phyloP scores from a whole-genome alignment of 2,113 vertebrate genomes.

The Tretioscincus oriximinensis region DNA sequence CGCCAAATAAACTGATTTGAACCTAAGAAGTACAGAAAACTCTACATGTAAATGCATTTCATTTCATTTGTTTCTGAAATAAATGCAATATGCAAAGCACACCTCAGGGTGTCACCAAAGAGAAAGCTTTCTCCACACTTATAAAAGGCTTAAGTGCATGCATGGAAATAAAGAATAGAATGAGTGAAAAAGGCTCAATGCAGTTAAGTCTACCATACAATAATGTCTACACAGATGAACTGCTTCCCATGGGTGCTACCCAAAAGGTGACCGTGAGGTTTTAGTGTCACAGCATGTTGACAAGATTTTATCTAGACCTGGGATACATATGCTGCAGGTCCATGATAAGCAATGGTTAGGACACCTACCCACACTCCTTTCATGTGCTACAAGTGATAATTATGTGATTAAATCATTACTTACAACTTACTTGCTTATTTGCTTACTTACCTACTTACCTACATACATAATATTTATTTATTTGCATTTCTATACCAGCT shows the following conservation, averaged over 20 bases:
- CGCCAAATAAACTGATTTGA: not conserved
- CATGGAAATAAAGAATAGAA: not conserved
- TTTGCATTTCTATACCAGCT: too few relatives aligned
- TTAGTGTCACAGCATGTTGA: too few relatives aligned
- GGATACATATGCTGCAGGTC: too few relatives aligned
- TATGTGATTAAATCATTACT: too few relatives aligned
- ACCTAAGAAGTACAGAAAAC: not conserved
- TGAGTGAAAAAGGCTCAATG: not conserved
- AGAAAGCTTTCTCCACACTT: not conserved
- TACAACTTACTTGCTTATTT: too few relatives aligned
- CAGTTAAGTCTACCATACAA: not conserved
- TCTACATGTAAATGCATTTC: not conserved
- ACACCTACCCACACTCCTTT: too few relatives aligned
- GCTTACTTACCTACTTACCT: too few relatives aligned
- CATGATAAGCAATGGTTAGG: too few relatives aligned
- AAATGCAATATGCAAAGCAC: slow-evolving; percentile 2
- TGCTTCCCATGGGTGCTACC: not conserved
- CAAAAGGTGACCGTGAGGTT: too few relatives aligned
- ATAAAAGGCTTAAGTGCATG: not conserved
- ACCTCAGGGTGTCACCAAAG: slow-evolving; percentile 30
- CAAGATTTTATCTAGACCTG: too few relatives aligned
- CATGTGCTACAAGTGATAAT: too few relatives aligned
- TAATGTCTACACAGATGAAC: not conserved
- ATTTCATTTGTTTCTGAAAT: not conserved
- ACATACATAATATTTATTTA: too few relatives aligned